phyloP scores from a whole-genome alignment of 2,797 vertebrate genomes.

The Hafferia zeledoni region DNA sequence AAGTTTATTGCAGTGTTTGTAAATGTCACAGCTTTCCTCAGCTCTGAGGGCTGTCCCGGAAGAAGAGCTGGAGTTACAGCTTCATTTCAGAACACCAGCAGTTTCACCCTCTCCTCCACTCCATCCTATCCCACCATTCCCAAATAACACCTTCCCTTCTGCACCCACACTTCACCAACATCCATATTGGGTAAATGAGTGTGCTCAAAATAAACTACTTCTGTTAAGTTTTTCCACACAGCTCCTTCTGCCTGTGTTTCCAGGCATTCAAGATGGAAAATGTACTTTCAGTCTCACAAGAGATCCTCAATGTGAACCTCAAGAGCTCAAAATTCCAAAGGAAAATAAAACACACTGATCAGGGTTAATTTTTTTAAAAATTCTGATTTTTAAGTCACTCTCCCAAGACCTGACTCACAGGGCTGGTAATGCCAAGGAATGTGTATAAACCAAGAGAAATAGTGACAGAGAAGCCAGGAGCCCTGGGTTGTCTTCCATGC shows the following conservation, averaged over 20 bases:
- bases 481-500: not conserved
- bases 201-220: not conserved
- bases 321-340: not conserved
- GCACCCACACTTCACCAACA: not conserved
- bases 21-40: constrained; percentile 7
- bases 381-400: not conserved
- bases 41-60: not conserved
- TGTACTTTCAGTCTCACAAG: not conserved
- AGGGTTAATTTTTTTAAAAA: not conserved
- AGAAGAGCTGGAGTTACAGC: not conserved
- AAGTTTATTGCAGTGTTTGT: not conserved
- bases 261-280: not conserved
- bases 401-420: not conserved
- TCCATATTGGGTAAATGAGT: not conserved
- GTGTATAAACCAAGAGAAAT: not conserved
- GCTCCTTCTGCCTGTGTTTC: not conserved
- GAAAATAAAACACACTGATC: not conserved
- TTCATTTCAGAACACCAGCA: not conserved
- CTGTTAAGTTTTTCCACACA: not conserved
- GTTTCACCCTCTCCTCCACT: not conserved
- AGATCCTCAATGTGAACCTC: not conserved
- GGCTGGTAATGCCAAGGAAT: not conserved
- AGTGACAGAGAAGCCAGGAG: not conserved
- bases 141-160: not conserved
- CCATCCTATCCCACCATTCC: not conserved